Evolutionary conservation across 2,797 vertebrate genomes (phyloP), one percentile per base, ranked within the genome.

Genomic region (Heteromormyrus szaboi): DNA sequence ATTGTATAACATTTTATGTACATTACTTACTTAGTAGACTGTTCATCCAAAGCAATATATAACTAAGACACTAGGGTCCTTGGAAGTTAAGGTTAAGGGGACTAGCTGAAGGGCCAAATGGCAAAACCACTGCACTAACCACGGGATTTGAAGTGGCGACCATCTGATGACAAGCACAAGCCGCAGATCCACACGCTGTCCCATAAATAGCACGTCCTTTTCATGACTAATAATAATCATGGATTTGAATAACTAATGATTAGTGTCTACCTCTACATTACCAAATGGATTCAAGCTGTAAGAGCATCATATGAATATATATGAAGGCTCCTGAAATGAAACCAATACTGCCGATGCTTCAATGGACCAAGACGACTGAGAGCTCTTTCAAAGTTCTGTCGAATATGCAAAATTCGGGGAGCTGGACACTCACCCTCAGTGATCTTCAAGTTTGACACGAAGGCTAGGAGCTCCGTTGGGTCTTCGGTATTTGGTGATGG

Each of bases 401-500:
- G 11, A 25, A 51, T 14, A 50, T 14, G 1, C 22, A 41, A 87
- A 87, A 62, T 12, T 46, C 11, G 41, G 1, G 6, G 51, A 41
- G 29, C 9, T n/a, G 33, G 50, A 41, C 17, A 3, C 89, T 37
- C 86, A 99, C 98, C 97, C 91, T 97, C 96, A 41, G 94, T 97
- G 90, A 98, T 95, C 91, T 95, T 95, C 53, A 98, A 90, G 51
- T 94, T 94, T 3, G 95, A 94, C 90, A 99, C 97, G 54, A 96
- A 97, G 2, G 96, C 95, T 53, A 98, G 95, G 88, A 99, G 96
- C 90, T 98, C 96, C 0, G 93, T 94, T 48, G 97, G 97, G 90
- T 95, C 95, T 87, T 95, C 95, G 59, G 90, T 95, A 7, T 96
- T 95, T 50, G 86, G 92, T 17, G 95, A 91, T 29, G 95, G 90